Conservation (phyloP, 2,888 invertebrate genomes). For the Amphipyra tragopoginis region DNA sequence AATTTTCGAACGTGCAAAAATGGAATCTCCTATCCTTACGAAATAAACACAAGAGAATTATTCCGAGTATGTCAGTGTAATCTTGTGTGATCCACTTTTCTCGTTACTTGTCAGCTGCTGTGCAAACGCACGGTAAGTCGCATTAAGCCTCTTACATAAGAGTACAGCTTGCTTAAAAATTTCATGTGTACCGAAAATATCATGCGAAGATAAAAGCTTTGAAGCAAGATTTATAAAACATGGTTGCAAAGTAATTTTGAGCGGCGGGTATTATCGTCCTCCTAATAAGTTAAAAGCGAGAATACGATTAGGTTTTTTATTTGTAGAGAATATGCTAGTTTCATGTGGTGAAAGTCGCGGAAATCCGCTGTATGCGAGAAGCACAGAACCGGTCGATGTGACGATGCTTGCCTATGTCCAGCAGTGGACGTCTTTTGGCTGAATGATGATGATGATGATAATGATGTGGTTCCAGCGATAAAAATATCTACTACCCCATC, state of each 20-base stretch:
- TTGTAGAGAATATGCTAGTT: too few relatives aligned
- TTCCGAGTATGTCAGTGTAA: conserved; percentile 48
- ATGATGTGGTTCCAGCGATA: too few relatives aligned
- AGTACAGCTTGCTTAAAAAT: conserved; percentile 49
- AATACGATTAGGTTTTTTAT: too few relatives aligned
- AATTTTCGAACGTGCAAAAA: neutral
- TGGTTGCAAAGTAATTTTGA: neutral
- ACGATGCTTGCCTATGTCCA: too few relatives aligned
- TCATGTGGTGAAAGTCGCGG: too few relatives aligned
- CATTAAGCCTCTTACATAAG: conserved; percentile 56
- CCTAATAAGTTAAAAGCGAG: too few relatives aligned
- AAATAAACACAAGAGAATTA: conserved; percentile 33
- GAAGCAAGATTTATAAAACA: conserved; percentile 2
- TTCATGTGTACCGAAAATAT: conserved; percentile 35
- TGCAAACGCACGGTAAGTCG: conserved; percentile 41
- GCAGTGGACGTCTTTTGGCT: too few relatives aligned
- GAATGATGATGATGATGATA: too few relatives aligned
- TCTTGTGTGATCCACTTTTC: conserved; percentile 56
- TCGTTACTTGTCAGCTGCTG: conserved; percentile 32
- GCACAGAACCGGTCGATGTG: too few relatives aligned
- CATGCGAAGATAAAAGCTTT: conserved; percentile 7
- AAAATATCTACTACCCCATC: too few relatives aligned
- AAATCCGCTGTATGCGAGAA: too few relatives aligned
- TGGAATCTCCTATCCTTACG: conserved; percentile 24
- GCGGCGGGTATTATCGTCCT: too few relatives aligned